Base-by-base conservation (phyloP, 2,888 invertebrate species). In the Clivina fossor region DNA sequence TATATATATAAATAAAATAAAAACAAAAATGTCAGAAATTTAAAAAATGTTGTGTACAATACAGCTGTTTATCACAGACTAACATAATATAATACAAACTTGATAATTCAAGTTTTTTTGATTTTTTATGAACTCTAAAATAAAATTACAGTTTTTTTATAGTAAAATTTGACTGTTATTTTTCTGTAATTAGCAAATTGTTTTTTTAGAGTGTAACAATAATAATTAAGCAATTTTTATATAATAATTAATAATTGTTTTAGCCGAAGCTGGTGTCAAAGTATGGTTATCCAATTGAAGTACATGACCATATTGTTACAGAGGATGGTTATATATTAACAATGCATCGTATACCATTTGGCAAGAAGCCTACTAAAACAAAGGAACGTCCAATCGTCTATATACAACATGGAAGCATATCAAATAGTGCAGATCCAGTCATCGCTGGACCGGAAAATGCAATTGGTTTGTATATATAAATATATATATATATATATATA, bases 251-350 rank as follows among this genome's bases (percentile, higher is more conserved):
- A 18, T 38, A 37, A 15, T 37, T 20, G n/a, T 40, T 40, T 5
- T 22, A 40, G 40, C 40, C 40, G 9, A 22, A 19, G 19, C 11
- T 40, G 16, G 22, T 40, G n/a, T 7, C 16, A 19, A 40, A 40
- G 11, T 19, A 40, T 19, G 40, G 40, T 19, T 40, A 40, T n/a
- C 40, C 40, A 13, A 22, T 40, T 19, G 40, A 40, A 40, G 8
- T 40, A n/a, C 40, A 40, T 16, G n/a, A n/a, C n/a, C 11, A 19
- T 20, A 22, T 40, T 8, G 11, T 19, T 19, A 40, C 40, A 19
- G 40, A 40, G 22, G 40, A 40, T 40, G 40, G 40, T 19, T 40
- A 40, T 40, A 20, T 40, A 40, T 19, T 40, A 2, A 19, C 40
- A 40, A 19, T 40, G 8, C 40, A 40, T 9, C 40, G 40, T 40